phyloP scores from a whole-genome alignment of 2,113 vertebrate species.

The Melanotaenia duboulayi region DNA sequence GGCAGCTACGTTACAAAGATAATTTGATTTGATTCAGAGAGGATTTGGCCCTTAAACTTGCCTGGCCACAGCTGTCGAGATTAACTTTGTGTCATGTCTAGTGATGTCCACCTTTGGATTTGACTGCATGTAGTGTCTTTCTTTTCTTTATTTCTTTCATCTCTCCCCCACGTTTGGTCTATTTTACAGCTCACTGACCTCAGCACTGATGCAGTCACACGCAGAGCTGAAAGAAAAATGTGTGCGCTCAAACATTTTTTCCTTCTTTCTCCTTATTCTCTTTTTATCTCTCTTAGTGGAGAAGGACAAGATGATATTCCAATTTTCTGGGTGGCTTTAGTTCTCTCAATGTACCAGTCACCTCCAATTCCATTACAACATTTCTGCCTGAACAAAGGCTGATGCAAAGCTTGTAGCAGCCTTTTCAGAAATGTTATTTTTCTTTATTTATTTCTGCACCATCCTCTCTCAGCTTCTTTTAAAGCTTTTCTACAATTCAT shows the following conservation, averaged over 20 bases:
- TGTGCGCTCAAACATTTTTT: constrained; percentile 14
- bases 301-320: constrained; percentile 62
- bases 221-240: constrained; percentile 15
- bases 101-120: constrained; percentile 57
- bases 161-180: constrained; percentile 37
- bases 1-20: constrained; percentile 64
- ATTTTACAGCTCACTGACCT: constrained; percentile 63
- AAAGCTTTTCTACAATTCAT: constrained; percentile 60
- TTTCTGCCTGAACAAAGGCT: constrained; percentile 13
- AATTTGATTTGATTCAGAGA: constrained; percentile 69
- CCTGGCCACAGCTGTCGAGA: constrained; percentile 58
- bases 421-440: constrained; percentile 27
- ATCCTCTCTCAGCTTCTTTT: constrained; percentile 52
- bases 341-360: constrained; percentile 44
- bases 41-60: constrained; percentile 63
- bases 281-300: constrained; percentile 39
- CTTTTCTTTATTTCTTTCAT: constrained; percentile 53
- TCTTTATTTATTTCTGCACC: constrained; percentile 14
- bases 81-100: constrained; percentile 59
- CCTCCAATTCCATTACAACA: constrained; percentile 46
- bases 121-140: constrained; percentile 17
- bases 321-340: constrained; percentile 46
- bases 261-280: constrained; percentile 17
- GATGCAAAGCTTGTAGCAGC: constrained; percentile 34
- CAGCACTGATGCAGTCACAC: constrained; percentile 39